Evolutionary conservation across 2,797 vertebrate genomes (phyloP).

Genomic region (Alfaro cultratus): DNA sequence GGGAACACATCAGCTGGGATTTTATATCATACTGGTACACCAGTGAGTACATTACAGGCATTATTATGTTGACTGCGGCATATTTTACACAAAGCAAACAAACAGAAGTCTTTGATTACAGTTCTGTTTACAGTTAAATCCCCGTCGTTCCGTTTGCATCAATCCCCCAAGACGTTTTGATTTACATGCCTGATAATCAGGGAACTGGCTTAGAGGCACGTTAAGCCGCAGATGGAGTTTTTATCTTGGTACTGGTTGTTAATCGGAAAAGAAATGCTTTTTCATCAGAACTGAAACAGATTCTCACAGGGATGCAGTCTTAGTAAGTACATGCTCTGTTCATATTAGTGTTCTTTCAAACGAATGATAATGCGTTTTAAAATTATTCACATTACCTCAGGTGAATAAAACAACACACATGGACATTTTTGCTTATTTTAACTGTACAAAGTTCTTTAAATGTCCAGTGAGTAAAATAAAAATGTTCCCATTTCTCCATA

Average conservation of each 20-base stretch:
- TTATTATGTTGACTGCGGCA: background rate
- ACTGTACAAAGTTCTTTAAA: too few species aligned
- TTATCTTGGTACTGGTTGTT: background rate
- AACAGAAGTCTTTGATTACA: conserved; percentile 14
- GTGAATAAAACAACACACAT: background rate
- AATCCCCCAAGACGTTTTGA: background rate
- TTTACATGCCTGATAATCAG: conserved; percentile 18
- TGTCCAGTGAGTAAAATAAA: too few species aligned
- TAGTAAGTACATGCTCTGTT: conserved; percentile 7
- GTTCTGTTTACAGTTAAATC: conserved; percentile 18
- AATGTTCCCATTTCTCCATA: too few species aligned
- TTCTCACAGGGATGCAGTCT: background rate
- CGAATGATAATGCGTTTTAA: background rate
- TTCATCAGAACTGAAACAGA: conserved; percentile 13
- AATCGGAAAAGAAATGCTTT: background rate
- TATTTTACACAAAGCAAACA: conserved; percentile 15
- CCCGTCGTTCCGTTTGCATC: background rate
- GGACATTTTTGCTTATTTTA: too few species aligned
- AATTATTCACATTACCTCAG: background rate
- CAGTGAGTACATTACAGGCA: background rate
- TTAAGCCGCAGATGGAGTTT: conserved; percentile 4
- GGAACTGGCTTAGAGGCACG: conserved; percentile 6
- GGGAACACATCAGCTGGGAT: conserved; percentile 29
- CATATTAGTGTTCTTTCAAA: background rate
- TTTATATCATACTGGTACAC: conserved; percentile 8